Conservation (phyloP, 1,140 invertebrate species). For the Heliconius congener region DNA sequence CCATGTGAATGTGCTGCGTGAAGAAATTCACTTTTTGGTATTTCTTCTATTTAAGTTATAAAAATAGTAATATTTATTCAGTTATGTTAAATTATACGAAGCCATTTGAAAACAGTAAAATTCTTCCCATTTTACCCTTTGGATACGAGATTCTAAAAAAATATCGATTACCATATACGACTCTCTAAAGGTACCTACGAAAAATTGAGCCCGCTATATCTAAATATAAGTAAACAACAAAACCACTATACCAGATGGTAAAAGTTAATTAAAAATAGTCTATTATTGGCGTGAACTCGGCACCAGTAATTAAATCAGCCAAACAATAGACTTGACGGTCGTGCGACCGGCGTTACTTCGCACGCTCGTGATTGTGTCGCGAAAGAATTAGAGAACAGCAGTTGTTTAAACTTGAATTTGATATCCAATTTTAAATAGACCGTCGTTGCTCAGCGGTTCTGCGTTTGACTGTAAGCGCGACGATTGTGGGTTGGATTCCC, state of each 20-base stretch:
- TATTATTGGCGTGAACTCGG: constrained; percentile 12
- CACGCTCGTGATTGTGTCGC: constrained; percentile 25
- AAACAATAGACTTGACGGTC: constrained; percentile 21
- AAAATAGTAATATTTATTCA: not conserved
- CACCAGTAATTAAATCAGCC: constrained; percentile 21
- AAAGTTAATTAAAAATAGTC: constrained; percentile 30
- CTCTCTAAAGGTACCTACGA: too few relatives aligned
- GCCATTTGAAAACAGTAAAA: too few relatives aligned
- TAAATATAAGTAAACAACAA: too few relatives aligned
- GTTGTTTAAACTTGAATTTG: constrained; percentile 15
- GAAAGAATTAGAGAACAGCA: constrained; percentile 15
- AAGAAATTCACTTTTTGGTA: constrained; percentile 44
- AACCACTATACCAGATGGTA: not conserved
- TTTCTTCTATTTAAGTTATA: constrained; percentile 7
- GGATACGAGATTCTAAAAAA: too few relatives aligned
- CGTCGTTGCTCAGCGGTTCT: too few relatives aligned
- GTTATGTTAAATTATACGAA: too few relatives aligned
- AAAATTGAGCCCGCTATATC: too few relatives aligned
- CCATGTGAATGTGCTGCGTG: constrained; percentile 54
- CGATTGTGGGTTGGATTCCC: too few relatives aligned
- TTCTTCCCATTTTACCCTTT: too few relatives aligned
- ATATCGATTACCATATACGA: too few relatives aligned
- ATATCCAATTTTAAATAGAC: not conserved
- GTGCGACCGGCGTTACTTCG: constrained; percentile 24
- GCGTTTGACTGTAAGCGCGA: too few relatives aligned